A percentile compares a stretch with the other conserved stretches of the same genome.
Conservation (phyloP, 2,888 invertebrate genomes). For the Halictus quadricinctus region DNA sequence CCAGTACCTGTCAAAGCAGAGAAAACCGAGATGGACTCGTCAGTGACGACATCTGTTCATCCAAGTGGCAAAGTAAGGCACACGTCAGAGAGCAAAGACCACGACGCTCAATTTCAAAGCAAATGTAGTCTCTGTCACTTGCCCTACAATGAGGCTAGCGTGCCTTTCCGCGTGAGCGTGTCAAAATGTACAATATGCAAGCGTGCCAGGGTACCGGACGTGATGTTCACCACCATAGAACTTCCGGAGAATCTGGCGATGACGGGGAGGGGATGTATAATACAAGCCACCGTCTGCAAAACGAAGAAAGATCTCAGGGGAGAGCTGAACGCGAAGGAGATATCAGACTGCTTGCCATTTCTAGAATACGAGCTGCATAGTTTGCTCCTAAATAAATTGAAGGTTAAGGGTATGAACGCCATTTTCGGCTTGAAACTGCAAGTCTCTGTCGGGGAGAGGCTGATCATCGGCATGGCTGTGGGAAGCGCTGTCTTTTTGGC, state of each 20-base stretch:
- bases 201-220: slow-evolving; percentile 94
- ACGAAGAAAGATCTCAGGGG: slow-evolving; percentile 90
- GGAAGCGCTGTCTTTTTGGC: slow-evolving; percentile 92
- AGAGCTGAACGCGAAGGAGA: slow-evolving; percentile 95
- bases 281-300: slow-evolving; percentile 90
- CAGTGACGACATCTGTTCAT: slow-evolving; percentile 8
- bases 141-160: slow-evolving; percentile 89
- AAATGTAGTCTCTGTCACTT: slow-evolving; percentile 89
- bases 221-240: slow-evolving; percentile 94
- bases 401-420: slow-evolving; percentile 97
- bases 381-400: slow-evolving; percentile 93
- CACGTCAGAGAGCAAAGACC: slow-evolving; percentile 78
- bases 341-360: slow-evolving; percentile 97
- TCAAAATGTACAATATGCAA: slow-evolving; percentile 88
- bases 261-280: slow-evolving; percentile 87
- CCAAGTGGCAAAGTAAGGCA: slow-evolving; percentile 65
- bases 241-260: slow-evolving; percentile 90
- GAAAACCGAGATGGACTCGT: slow-evolving; percentile 61
- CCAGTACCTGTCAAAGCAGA: slow-evolving; percentile 67
- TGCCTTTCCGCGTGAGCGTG: slow-evolving; percentile 89
- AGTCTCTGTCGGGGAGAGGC: slow-evolving; percentile 91
- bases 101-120: slow-evolving; percentile 75
- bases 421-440: slow-evolving; percentile 91
- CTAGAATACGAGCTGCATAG: slow-evolving; percentile 97
- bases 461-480: slow-evolving; percentile 94